phyloP scores from a whole-genome alignment of 2,797 vertebrate genomes.

The Siniperca obscura region DNA sequence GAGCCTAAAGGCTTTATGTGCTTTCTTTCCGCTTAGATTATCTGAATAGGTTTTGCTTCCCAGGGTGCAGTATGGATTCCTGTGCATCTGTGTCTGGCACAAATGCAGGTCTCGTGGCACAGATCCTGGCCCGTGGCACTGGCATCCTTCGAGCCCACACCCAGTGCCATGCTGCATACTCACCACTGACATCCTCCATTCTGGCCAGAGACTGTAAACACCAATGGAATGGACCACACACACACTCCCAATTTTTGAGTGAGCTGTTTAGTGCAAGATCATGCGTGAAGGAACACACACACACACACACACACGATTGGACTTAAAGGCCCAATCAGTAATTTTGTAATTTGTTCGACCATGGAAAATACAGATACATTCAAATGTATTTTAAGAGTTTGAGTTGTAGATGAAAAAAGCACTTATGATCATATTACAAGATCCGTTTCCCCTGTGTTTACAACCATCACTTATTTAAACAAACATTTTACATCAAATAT shows the following conservation, averaged over 20 bases:
- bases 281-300: constrained; percentile 28
- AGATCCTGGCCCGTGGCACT: constrained; percentile 73
- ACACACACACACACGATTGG: constrained; percentile 3
- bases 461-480: not conserved
- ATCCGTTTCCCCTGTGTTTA: not conserved
- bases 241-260: constrained; percentile 57
- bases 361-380: not conserved
- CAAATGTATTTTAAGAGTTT: not conserved
- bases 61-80: constrained; percentile 56
- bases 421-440: not conserved
- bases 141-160: constrained; percentile 81
- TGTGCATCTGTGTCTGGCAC: constrained; percentile 46
- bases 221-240: constrained; percentile 72
- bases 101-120: constrained; percentile 47
- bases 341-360: not conserved
- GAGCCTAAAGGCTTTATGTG: constrained; percentile 19
- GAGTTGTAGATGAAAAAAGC: not conserved
- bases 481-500: not conserved
- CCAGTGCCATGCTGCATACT: constrained; percentile 78
- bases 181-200: constrained; percentile 67
- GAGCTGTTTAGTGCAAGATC: constrained; percentile 29
- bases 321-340: not conserved
- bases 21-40: constrained; percentile 32
- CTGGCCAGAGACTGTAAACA: constrained; percentile 72
- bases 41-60: constrained; percentile 37